Percentiles rank a stretch among this genome's conserved stretches.
Evolutionary conservation across 2,888 invertebrate genomes (phyloP).

Genomic region (Sesia apiformis): DNA sequence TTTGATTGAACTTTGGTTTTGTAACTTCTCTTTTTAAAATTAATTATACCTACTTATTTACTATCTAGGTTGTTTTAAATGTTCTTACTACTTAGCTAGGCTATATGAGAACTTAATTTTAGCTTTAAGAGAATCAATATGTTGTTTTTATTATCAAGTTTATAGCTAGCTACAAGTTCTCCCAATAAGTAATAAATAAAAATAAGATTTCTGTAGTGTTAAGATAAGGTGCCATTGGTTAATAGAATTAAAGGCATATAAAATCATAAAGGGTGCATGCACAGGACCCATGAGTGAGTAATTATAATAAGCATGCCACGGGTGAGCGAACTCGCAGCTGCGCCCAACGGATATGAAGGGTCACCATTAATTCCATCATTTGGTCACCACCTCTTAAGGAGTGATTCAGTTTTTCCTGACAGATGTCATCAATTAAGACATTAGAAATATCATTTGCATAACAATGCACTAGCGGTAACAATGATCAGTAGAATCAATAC

Average conservation of each 20-base stretch:
- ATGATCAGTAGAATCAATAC: constrained; percentile 55
- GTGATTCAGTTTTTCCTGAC: constrained; percentile 68
- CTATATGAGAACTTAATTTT: no score
- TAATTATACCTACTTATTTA: no score
- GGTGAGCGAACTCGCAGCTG: constrained; percentile 45
- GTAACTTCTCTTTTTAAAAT: no score
- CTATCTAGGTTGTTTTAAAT: no score
- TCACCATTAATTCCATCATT: constrained; percentile 62
- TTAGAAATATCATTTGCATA: constrained; percentile 68
- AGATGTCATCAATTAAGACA: constrained; percentile 65
- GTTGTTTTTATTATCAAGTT: no score
- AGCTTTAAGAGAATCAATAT: no score
- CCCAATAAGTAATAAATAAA: no score
- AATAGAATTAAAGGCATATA: constrained; percentile 11
- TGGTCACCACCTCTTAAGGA: constrained; percentile 55
- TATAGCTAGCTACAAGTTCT: no score
- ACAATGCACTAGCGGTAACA: constrained; percentile 15
- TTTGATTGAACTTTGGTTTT: no score
- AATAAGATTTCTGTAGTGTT: no score
- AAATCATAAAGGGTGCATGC: constrained; percentile 20
- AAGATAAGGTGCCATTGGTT: no score
- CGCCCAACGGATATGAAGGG: constrained; percentile 61
- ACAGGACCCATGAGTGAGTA: constrained; percentile 30
- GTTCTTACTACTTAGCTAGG: no score
- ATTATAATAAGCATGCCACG: constrained; percentile 50